Evolutionary conservation across 2,888 invertebrate species (phyloP).

Genomic region (Anthophora plumipes): DNA sequence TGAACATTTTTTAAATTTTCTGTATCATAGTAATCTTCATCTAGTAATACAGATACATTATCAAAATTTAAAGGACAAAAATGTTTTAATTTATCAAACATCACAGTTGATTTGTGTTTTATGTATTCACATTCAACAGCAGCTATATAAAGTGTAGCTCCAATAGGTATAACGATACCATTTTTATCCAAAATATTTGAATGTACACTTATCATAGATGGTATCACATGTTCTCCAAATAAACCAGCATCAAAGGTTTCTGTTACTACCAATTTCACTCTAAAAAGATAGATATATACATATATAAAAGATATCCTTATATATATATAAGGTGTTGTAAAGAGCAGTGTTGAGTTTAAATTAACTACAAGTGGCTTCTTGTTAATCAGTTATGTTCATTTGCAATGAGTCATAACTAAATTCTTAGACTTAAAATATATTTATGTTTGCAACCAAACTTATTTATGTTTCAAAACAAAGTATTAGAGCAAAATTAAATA

Average conservation of each 20-base stretch:
- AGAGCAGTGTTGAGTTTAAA: no score
- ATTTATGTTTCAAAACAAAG: no score
- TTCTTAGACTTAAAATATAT: no score
- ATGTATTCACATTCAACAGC: constrained; percentile 86
- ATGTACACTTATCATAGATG: constrained; percentile 90
- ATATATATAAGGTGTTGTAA: no score
- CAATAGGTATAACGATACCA: constrained; percentile 87
- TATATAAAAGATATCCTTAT: no score
- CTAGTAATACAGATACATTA: constrained; percentile 80
- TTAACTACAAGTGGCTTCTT: no score
- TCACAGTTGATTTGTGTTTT: constrained; percentile 70
- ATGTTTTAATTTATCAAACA: constrained; percentile 59
- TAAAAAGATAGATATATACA: constrained; percentile 54
- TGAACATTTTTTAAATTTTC: constrained; percentile 87
- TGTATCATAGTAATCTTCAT: constrained; percentile 88
- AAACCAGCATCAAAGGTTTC: constrained; percentile 93
- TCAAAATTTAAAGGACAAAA: constrained; percentile 75
- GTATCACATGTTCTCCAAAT: constrained; percentile 91
- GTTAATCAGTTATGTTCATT: no score
- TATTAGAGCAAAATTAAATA: no score
- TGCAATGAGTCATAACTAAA: no score
- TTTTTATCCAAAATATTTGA: constrained; percentile 85
- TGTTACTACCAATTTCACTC: constrained; percentile 88
- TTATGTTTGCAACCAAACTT: no score
- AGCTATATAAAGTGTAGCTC: constrained; percentile 88